A percentile compares a stretch with the other conserved stretches of the same genome.
Conservation (phyloP, 2,113 vertebrate species). For the Cyprinus carpio region DNA sequence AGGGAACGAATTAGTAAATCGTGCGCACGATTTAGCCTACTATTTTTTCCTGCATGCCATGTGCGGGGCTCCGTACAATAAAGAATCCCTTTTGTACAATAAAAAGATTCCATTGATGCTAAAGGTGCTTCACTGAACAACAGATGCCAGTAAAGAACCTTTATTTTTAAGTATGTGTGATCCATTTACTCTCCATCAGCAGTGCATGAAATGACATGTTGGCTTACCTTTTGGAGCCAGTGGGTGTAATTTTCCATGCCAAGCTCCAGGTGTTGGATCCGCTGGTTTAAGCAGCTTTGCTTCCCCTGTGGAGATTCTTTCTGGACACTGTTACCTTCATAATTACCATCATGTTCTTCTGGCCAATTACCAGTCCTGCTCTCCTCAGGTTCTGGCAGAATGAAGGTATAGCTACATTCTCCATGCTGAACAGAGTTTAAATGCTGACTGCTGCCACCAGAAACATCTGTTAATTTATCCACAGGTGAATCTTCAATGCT, state of each 20-base stretch:
- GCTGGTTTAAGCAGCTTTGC: slow-evolving; percentile 80
- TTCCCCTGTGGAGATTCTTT: slow-evolving; percentile 82
- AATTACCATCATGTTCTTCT: slow-evolving; percentile 73
- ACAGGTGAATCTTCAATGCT: not conserved
- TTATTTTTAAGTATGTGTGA: not conserved
- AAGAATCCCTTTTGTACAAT: not conserved
- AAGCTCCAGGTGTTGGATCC: slow-evolving; percentile 85
- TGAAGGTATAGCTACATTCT: slow-evolving; percentile 85
- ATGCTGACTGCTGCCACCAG: slow-evolving; percentile 63
- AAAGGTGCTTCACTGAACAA: not conserved
- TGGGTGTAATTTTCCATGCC: slow-evolving; percentile 87
- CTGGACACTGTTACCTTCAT: slow-evolving; percentile 80
- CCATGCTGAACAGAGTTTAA: slow-evolving; percentile 82
- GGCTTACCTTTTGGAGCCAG: slow-evolving; percentile 86
- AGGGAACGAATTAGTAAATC: no score
- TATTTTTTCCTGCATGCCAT: no score
- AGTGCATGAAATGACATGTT: not conserved
- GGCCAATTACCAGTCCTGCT: slow-evolving; percentile 72
- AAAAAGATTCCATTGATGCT: not conserved
- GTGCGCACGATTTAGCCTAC: no score
- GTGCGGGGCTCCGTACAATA: no score
- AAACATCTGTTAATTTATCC: slow-evolving; percentile 63
- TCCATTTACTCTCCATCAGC: not conserved
- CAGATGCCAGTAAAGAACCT: not conserved
- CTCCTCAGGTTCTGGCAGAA: slow-evolving; percentile 83